These are phyloP conservation scores for Etheostoma cragini DNA, from an alignment of 2,113 vertebrate species.

Conservation along the genomic window DNA sequence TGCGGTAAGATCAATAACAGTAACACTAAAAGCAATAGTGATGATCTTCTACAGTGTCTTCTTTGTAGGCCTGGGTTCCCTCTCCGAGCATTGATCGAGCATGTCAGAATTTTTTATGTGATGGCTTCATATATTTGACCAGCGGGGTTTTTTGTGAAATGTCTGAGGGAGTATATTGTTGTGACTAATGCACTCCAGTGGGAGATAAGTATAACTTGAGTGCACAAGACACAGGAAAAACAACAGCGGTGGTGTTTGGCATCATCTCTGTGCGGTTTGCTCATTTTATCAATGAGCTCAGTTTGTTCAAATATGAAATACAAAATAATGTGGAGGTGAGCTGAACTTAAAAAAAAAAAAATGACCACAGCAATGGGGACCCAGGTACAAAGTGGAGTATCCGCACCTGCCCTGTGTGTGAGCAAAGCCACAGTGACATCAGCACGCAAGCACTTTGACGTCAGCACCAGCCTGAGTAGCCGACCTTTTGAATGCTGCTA, in stretches of 20 bases:
- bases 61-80: background rate
- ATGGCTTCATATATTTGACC: background rate
- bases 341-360: background rate
- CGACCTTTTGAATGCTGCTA: slow-evolving; percentile 47
- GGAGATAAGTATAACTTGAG: background rate
- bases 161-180: background rate
- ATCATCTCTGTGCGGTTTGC: background rate
- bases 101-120: background rate
- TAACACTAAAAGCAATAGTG: background rate
- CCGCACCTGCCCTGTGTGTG: slow-evolving; percentile 32
- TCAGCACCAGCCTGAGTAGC: slow-evolving; percentile 48
- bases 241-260: background rate
- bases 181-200: slow-evolving; percentile 5
- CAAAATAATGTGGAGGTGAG: background rate
- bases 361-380: slow-evolving; percentile 13
- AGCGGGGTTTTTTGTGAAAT: background rate
- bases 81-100: background rate
- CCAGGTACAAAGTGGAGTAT: slow-evolving; percentile 15
- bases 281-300: background rate
- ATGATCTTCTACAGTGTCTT: background rate
- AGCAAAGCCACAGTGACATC: slow-evolving; percentile 46
- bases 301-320: slow-evolving; percentile 1
- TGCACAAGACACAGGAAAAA: background rate
- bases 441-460: slow-evolving; percentile 43
- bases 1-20: background rate